These are phyloP conservation scores for Nyctibius grandis DNA, from an alignment of 2,797 vertebrate species.

Conservation along the genomic window DNA sequence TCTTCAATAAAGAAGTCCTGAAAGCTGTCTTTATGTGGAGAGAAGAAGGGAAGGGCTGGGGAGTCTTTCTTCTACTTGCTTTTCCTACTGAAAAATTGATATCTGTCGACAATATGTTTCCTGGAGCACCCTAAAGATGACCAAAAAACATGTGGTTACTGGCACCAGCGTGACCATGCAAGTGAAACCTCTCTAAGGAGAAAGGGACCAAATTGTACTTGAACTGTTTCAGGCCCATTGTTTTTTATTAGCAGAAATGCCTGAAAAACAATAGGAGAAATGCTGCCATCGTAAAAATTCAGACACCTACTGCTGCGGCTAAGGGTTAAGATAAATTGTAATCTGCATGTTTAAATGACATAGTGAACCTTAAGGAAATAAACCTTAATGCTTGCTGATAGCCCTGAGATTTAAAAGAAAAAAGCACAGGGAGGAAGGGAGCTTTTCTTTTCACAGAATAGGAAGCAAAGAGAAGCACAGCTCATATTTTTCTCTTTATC, in stretches of 20 bases:
- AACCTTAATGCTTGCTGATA: not conserved
- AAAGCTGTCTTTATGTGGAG: not conserved
- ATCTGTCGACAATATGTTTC: constrained; percentile 38
- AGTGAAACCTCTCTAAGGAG: constrained; percentile 34
- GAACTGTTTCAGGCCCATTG: constrained; percentile 16
- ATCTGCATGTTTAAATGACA: not conserved
- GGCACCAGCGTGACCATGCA: not conserved
- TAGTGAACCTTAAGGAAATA: not conserved
- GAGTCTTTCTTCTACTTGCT: not conserved
- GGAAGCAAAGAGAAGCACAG: not conserved
- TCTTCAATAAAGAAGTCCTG: not conserved
- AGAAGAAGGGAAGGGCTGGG: not conserved
- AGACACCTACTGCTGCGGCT: not conserved
- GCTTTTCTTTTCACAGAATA: not conserved
- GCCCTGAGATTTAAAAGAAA: not conserved
- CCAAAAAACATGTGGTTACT: constrained; percentile 53
- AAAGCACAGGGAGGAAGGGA: not conserved
- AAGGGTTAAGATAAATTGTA: not conserved
- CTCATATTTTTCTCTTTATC: constrained; percentile 12
- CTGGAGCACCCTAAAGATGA: constrained; percentile 54
- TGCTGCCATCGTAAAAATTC: not conserved
- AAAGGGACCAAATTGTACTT: constrained; percentile 4
- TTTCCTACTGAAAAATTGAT: constrained; percentile 19
- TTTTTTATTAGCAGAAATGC: constrained; percentile 22
- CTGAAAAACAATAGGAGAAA: constrained; percentile 22